Base-by-base conservation (phyloP, 2,113 vertebrate species). In the Malurus melanocephalus region DNA sequence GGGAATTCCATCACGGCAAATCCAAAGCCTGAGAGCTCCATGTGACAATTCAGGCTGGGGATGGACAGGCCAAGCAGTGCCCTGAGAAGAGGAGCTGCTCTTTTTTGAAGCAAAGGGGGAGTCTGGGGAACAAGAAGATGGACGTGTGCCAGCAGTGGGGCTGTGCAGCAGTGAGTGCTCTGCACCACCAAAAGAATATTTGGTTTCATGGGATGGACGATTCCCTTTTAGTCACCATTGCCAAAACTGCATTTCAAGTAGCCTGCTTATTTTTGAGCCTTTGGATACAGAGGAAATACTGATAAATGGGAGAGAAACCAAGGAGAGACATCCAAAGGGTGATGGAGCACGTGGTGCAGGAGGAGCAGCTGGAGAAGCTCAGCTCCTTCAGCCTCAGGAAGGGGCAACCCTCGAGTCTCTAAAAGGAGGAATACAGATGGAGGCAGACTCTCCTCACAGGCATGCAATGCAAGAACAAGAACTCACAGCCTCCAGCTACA, bases 341-440 rank as follows among this genome's bases (percentile, higher is more conserved):
- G 42, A 65, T 4, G 19, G 27, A 80, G 27, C 42, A 62, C 5
- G 7, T 7, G 17, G 40, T 24, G 43, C 17, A 42, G 2, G 5
- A 88, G 23, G 26, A 91, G 33, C 4, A 21, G 11, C 35, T 79
- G 59, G 61, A 46, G 32, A 80, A 59, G 48, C 27, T 35, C n/a
- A 16, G 35, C 14, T 64, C 23, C 49, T 76, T 79, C 45, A 71
- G 52, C 7, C 30, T 42, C 13, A 40, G 45, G 21, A 84, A 73
- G 13, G 38, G 11, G 11, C n/a, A 91, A 40, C 30, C 26, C 56
- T 67, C 33, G 13, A 35, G 68, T 26, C 19, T 11, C 28, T 49
- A 45, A 35, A 0, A 4, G 16, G 2, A 9, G 11, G 5, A 55
- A 57, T 6, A 17, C 1, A 18, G 46, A 53, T 12, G 16, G n/a